Evolutionary conservation across 1,140 invertebrate species (phyloP).

Genomic region (Reticulitermes speratus): DNA sequence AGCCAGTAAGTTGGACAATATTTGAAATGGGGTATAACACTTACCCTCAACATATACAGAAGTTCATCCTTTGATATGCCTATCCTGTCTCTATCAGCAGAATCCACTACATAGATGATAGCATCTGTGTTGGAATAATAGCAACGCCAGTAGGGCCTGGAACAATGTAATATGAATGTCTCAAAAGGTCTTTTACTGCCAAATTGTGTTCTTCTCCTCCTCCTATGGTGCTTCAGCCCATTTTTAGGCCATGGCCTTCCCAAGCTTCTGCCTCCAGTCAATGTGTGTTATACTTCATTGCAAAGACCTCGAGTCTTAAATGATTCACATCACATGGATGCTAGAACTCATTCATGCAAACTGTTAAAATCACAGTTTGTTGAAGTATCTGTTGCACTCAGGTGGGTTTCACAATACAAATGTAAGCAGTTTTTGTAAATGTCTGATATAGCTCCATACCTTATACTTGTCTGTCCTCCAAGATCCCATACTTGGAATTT

Average conservation of each 20-base stretch:
- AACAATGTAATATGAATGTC: conserved; percentile 40
- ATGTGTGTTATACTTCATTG: not conserved
- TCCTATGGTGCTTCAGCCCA: no score
- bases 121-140: conserved; percentile 99
- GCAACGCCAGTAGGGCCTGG: conserved; percentile 98
- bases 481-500: conserved; percentile 99
- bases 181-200: not conserved
- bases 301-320: not conserved
- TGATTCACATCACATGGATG: no score
- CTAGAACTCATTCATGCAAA: no score
- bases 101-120: conserved; percentile 99
- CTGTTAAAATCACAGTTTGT: no score
- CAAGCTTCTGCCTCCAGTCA: not conserved
- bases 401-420: no score
- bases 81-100: conserved; percentile 97
- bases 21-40: not conserved
- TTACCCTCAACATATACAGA: conserved; percentile 92
- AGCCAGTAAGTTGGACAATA: no score
- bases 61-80: conserved; percentile 99
- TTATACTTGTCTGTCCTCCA: conserved; percentile 95
- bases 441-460: conserved; percentile 47
- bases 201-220: not conserved
- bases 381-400: no score
- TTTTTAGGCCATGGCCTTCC: no score
- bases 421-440: no score